Evolutionary conservation across 2,797 vertebrate genomes (phyloP).

Genomic region (Leptodactylus fallax): DNA sequence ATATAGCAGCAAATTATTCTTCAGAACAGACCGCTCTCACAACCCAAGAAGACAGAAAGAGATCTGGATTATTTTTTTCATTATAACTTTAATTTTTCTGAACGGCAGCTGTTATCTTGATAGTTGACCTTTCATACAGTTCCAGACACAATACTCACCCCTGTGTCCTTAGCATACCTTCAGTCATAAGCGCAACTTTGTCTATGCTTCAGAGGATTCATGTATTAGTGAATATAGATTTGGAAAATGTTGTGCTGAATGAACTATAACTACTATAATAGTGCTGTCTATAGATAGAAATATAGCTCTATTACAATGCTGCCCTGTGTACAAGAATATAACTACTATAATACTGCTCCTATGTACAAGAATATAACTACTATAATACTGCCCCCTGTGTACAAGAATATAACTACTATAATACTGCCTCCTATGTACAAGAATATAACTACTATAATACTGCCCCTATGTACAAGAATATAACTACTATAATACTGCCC

Average conservation of each 20-base stretch:
- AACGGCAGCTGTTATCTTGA: background rate
- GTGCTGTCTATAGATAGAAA: background rate
- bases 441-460: background rate
- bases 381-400: background rate
- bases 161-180: background rate
- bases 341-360: background rate
- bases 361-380: background rate
- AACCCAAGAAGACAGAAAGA: background rate
- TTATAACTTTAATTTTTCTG: background rate
- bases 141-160: background rate
- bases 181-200: background rate
- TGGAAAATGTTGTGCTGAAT: background rate
- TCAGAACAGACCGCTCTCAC: conserved; percentile 1
- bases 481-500: background rate
- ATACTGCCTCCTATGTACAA: background rate
- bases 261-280: background rate
- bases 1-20: conserved; percentile 42
- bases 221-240: background rate
- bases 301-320: background rate
- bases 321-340: background rate
- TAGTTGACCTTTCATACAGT: background rate
- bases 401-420: background rate
- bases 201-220: background rate
- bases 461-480: background rate
- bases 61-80: background rate